Conservation (phyloP, 2,113 vertebrate species). For the Cephalopterus ornatus region DNA sequence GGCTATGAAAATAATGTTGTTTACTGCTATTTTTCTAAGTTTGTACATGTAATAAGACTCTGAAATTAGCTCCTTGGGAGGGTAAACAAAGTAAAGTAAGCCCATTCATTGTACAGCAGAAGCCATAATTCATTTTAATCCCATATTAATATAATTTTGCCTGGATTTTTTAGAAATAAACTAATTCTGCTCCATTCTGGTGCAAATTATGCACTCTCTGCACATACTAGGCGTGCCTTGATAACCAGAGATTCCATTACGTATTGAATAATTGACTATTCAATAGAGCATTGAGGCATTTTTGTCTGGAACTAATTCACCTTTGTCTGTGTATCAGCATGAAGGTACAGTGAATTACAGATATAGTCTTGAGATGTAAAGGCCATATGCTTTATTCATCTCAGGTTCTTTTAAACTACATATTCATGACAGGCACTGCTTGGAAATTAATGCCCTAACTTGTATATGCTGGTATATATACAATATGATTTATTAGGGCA, state of each 20-base stretch:
- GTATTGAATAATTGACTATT: conserved; percentile 79
- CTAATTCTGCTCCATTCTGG: conserved; percentile 1
- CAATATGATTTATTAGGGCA: conserved; percentile 66
- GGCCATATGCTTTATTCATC: conserved; percentile 29
- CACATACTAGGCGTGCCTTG: conserved; percentile 62
- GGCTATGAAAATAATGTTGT: not conserved
- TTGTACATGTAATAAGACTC: not conserved
- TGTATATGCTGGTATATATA: conserved; percentile 33
- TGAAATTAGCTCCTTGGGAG: not conserved
- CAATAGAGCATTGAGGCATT: conserved; percentile 72
- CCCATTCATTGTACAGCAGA: not conserved
- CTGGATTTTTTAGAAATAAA: conserved; percentile 22
- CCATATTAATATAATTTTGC: conserved; percentile 13
- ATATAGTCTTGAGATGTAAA: not conserved
- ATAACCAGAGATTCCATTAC: conserved; percentile 68
- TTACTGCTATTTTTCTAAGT: not conserved
- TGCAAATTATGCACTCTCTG: conserved; percentile 39
- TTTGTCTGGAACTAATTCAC: conserved; percentile 78
- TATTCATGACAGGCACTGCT: conserved; percentile 54
- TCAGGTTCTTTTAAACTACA: conserved; percentile 36
- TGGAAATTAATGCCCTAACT: conserved; percentile 54
- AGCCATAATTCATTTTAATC: conserved; percentile 31
- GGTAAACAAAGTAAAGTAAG: not conserved
- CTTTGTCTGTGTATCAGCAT: conserved; percentile 67
- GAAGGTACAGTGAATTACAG: conserved; percentile 68